Base-by-base conservation (phyloP, 2,888 invertebrate species). In the Mimumesa dahlbomi region DNA sequence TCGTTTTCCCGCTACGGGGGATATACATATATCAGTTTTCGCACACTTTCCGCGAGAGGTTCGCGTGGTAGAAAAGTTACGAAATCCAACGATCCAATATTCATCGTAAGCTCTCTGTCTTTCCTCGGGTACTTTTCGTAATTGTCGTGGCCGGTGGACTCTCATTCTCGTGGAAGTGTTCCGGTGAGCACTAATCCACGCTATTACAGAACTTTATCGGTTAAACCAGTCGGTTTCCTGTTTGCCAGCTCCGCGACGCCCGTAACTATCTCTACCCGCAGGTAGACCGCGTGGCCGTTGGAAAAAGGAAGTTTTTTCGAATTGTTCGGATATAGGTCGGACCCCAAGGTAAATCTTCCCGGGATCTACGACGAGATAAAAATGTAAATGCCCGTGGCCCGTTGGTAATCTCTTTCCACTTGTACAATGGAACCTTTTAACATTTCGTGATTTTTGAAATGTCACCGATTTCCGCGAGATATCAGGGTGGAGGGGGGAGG, bases 121-220 rank as follows among this genome's bases (percentile, higher is more conserved):
- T n/a, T n/a, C n/a, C n/a, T 56, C 57, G 22, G 63, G 19, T 57
- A 68, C 64, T 72, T 64, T 59, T 52, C 34, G 54, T 64, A 64
- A 69, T 72, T 69, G 69, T 63, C 71, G 53, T 29, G 36, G n/a
- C n/a, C n/a, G 57, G 22, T 40, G 54, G 64, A 69, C 50, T 43
- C 53, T 42, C 50, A 38, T 59, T 45, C 58, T 11, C 2, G 38
- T 25, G 54, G 50, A 57, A 72, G 50, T 54, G 67, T 63, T 22
- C 3, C 7, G 19, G 52, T n/a, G 38, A 45, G 21, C 64, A 61
- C 71, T 77, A 77, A 77, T 77, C 77, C 76, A 31, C 59, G 50
- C 62, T 68, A 74, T 76, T 77, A 76, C 67, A 59, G 71, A 71
- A 71, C 66, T 64, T 75, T 75, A 75, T 75, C 64, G 70, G 46